These are phyloP conservation scores for Mesocentrotus franciscanus DNA, from an alignment of 53 echinoderm and acorn worm genomes.

Conservation along the genomic window DNA sequence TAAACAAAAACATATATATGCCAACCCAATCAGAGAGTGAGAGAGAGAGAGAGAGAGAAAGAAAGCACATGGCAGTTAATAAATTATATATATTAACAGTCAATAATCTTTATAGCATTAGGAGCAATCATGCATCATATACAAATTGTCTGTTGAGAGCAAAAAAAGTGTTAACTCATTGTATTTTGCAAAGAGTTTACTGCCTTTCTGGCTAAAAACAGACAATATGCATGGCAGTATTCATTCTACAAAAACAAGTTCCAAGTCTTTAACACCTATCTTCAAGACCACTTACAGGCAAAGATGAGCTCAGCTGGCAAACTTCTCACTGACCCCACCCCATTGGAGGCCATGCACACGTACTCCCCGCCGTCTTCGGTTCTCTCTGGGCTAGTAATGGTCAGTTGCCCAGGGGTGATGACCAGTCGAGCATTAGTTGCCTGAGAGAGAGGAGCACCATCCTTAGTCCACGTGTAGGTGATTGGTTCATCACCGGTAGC, in stretches of 20 bases:
- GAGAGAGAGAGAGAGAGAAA: too few species aligned
- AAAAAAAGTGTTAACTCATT: neutral
- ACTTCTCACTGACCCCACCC: slow-evolving; percentile 41
- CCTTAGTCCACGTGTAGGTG: slow-evolving; percentile 25
- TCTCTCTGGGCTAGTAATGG: slow-evolving; percentile 21
- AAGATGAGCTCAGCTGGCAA: slow-evolving; percentile 47
- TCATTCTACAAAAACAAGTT: neutral
- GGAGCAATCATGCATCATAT: neutral
- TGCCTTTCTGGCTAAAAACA: neutral
- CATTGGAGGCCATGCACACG: slow-evolving; percentile 21
- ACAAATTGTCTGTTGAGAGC: neutral
- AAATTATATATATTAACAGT: too few species aligned
- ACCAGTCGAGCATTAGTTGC: slow-evolving; percentile 27
- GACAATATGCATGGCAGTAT: neutral
- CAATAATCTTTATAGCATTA: neutral
- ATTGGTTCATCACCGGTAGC: slow-evolving; percentile 36
- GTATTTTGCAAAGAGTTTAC: neutral
- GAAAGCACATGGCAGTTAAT: too few species aligned
- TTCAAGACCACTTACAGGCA: slow-evolving; percentile 45
- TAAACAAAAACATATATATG: too few species aligned
- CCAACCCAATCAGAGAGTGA: too few species aligned
- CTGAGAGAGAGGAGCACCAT: slow-evolving; percentile 30
- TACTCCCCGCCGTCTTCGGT: slow-evolving; percentile 19
- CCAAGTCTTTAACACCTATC: too few species aligned
- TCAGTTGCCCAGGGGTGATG: slow-evolving; percentile 36